Conservation (phyloP, 1,140 invertebrate genomes). For the Lepidurus packardi region DNA sequence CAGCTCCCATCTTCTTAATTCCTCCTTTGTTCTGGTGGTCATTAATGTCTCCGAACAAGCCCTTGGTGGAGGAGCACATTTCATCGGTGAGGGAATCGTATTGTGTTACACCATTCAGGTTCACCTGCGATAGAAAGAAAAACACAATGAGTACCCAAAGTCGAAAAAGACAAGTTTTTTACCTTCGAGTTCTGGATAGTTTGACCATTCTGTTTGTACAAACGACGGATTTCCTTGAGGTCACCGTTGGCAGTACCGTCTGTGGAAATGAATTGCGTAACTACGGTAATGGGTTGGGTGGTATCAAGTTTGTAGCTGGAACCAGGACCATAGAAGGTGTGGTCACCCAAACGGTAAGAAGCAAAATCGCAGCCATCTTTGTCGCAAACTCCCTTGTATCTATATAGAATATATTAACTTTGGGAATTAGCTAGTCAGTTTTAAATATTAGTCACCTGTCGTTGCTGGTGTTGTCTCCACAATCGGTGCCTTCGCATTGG, state of each 20-base stretch:
- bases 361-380: constrained; percentile 38
- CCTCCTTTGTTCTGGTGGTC: constrained; percentile 36
- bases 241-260: constrained; percentile 38
- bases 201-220: constrained; percentile 37
- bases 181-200: constrained; percentile 37
- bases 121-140: constrained; percentile 16
- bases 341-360: constrained; percentile 34
- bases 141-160: background rate
- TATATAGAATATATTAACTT: background rate
- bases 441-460: constrained; percentile 35
- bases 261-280: constrained; percentile 38
- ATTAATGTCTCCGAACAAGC: constrained; percentile 36
- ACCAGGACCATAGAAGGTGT: constrained; percentile 32
- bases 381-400: constrained; percentile 38
- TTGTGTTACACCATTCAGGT: constrained; percentile 31
- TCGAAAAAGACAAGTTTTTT: background rate
- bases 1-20: constrained; percentile 36
- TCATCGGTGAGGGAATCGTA: constrained; percentile 38
- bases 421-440: background rate
- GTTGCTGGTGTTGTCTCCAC: constrained; percentile 35
- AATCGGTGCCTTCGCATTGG: constrained; percentile 36
- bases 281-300: constrained; percentile 35
- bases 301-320: constrained; percentile 35
- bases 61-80: constrained; percentile 34
- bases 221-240: constrained; percentile 36